Evolutionary conservation across 1,140 invertebrate genomes (phyloP).

Genomic region (Pseudomyrmex sp.): DNA sequence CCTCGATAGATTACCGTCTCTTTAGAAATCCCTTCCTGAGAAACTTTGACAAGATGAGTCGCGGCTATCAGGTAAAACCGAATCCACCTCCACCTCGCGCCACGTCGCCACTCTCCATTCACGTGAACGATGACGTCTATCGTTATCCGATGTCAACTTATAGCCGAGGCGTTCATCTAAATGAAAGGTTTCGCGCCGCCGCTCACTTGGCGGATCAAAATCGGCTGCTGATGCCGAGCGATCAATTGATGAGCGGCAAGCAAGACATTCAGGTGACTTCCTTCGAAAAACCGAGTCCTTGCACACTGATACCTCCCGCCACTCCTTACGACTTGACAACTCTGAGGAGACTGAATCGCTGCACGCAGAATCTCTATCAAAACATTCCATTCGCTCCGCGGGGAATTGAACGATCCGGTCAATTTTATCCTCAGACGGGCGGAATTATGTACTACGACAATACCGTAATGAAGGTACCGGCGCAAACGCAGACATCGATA

Average conservation of each 20-base stretch:
- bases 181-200: constrained; percentile 34
- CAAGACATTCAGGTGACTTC: constrained; percentile 80
- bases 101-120: constrained; percentile 74
- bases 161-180: not conserved
- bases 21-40: constrained; percentile 80
- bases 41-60: constrained; percentile 71
- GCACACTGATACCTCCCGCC: constrained; percentile 74
- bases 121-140: constrained; percentile 71
- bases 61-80: constrained; percentile 38
- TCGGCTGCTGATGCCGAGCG: constrained; percentile 60
- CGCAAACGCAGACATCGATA: constrained; percentile 78
- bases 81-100: constrained; percentile 22
- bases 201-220: constrained; percentile 33
- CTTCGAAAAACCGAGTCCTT: constrained; percentile 81
- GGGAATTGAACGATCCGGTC: constrained; percentile 10
- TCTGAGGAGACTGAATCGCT: constrained; percentile 69
- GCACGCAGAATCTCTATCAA: constrained; percentile 71
- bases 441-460: constrained; percentile 76
- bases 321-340: constrained; percentile 72
- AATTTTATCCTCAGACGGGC: constrained; percentile 67
- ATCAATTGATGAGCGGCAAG: constrained; percentile 47
- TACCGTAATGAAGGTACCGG: constrained; percentile 74
- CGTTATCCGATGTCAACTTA: constrained; percentile 31
- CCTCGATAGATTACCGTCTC: constrained; percentile 76
- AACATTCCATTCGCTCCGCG: constrained; percentile 73